Evolutionary conservation across 2,113 vertebrate genomes (phyloP).

Genomic region (Vanacampus margaritifer): DNA sequence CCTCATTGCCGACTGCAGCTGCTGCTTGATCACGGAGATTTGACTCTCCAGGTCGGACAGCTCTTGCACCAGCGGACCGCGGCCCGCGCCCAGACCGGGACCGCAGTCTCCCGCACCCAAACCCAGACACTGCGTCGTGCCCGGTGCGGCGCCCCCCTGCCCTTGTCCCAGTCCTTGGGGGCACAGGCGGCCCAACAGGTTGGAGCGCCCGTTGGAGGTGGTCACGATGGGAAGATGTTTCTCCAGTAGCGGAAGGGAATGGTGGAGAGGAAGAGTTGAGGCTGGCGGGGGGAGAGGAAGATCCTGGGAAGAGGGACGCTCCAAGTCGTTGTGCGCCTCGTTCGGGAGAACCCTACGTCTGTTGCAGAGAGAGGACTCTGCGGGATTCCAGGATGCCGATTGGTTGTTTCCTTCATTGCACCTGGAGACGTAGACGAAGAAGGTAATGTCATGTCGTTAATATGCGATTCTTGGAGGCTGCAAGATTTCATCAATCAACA

Average conservation of each 20-base stretch:
- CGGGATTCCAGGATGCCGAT: slow-evolving; percentile 80
- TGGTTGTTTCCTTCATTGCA: slow-evolving; percentile 82
- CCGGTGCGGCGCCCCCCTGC: slow-evolving; percentile 31
- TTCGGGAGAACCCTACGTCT: slow-evolving; percentile 72
- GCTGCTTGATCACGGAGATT: slow-evolving; percentile 89
- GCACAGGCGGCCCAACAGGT: slow-evolving; percentile 67
- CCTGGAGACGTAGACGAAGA: slow-evolving; percentile 62
- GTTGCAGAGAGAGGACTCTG: slow-evolving; percentile 75
- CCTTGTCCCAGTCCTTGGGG: slow-evolving; percentile 30
- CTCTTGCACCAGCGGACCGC: slow-evolving; percentile 83
- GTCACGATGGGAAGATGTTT: slow-evolving; percentile 73
- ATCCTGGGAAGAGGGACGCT: slow-evolving; percentile 71
- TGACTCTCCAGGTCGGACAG: slow-evolving; percentile 89
- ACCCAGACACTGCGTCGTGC: slow-evolving; percentile 29
- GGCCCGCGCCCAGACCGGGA: slow-evolving; percentile 39
- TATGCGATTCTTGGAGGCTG: background rate
- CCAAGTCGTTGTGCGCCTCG: slow-evolving; percentile 78
- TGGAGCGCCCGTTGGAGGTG: slow-evolving; percentile 85
- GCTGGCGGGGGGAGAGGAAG: slow-evolving; percentile 58
- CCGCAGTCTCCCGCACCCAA: slow-evolving; percentile 36
- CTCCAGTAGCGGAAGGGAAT: slow-evolving; percentile 70
- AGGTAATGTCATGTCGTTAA: slow-evolving; percentile 2
- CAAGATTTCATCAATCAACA: background rate
- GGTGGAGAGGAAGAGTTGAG: slow-evolving; percentile 58
- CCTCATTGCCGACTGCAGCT: slow-evolving; percentile 89